A percentile compares a stretch with the other conserved stretches of the same genome.
phyloP scores from a whole-genome alignment of 2,113 vertebrate species.

The Rhabdomys dilectus region DNA sequence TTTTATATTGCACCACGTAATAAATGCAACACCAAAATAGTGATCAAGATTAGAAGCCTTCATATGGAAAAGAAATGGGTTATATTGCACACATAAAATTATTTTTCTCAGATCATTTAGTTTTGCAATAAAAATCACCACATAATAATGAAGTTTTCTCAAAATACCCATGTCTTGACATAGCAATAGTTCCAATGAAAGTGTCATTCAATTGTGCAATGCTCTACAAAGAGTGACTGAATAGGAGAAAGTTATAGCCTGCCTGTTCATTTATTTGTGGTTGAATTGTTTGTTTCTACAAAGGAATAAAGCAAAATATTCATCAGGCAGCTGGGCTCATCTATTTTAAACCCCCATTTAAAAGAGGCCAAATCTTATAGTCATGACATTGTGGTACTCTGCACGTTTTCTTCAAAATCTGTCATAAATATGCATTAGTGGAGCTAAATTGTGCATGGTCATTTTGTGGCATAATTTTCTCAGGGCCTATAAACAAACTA shows the following conservation, averaged over 20 bases:
- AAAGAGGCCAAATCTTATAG: background rate
- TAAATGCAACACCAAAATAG: background rate
- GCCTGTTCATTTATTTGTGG: constrained; percentile 36
- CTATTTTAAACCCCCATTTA: constrained; percentile 48
- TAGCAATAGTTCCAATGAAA: background rate
- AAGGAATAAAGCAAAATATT: constrained; percentile 43
- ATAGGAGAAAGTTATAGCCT: background rate
- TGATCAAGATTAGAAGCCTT: background rate
- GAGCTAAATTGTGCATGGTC: background rate
- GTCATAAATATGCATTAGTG: background rate
- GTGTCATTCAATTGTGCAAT: constrained; percentile 43
- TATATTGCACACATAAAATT: background rate
- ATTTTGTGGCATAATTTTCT: background rate
- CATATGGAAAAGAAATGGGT: background rate
- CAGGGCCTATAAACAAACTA: background rate
- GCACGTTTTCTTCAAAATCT: background rate
- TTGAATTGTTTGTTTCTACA: constrained; percentile 25
- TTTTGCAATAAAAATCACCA: constrained; percentile 35
- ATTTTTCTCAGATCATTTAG: constrained; percentile 12
- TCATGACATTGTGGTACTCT: background rate
- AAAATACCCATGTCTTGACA: background rate
- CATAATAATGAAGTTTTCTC: constrained; percentile 9
- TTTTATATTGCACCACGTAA: constrained; percentile 23
- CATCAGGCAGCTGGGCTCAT: background rate
- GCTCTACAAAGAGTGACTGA: background rate